Percentiles rank a stretch among this genome's conserved stretches.
phyloP scores from a whole-genome alignment of 1,140 invertebrate species.

The Ephestia elutella region DNA sequence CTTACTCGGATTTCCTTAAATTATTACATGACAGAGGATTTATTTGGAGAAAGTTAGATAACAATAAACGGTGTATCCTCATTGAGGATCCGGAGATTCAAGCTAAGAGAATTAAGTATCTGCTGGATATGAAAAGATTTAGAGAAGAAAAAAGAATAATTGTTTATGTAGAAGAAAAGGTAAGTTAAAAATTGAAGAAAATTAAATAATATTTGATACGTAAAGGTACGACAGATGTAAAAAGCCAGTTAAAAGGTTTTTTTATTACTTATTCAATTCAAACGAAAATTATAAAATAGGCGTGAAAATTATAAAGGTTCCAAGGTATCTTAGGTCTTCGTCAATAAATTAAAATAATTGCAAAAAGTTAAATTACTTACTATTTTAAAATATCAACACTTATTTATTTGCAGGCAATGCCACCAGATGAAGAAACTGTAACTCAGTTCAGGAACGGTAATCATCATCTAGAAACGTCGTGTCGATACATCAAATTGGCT shows the following conservation, averaged over 20 bases:
- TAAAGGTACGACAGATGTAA: too few species aligned
- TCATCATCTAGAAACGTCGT: neutral
- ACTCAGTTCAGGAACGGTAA: neutral
- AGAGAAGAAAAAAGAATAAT: neutral
- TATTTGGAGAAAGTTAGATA: neutral
- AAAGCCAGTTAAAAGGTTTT: too few species aligned
- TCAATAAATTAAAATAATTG: too few species aligned
- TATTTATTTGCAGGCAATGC: neutral
- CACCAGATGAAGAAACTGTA: neutral
- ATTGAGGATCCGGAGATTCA: neutral
- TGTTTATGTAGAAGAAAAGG: neutral
- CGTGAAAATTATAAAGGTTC: too few species aligned
- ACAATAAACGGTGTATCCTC: neutral
- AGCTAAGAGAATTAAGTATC: neutral
- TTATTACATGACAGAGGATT: neutral
- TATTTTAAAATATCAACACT: too few species aligned
- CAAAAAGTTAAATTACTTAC: too few species aligned
- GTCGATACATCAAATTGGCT: neutral
- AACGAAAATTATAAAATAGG: too few species aligned
- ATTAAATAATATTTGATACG: too few species aligned
- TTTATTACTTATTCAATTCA: too few species aligned
- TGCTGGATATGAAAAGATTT: slow-evolving; percentile 1
- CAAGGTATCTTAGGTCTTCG: too few species aligned
- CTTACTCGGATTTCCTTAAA: too few species aligned
- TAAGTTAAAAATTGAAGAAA: neutral